Evolutionary conservation across 1,140 invertebrate species (phyloP).

Genomic region (Mizuhopecten yessoensis): DNA sequence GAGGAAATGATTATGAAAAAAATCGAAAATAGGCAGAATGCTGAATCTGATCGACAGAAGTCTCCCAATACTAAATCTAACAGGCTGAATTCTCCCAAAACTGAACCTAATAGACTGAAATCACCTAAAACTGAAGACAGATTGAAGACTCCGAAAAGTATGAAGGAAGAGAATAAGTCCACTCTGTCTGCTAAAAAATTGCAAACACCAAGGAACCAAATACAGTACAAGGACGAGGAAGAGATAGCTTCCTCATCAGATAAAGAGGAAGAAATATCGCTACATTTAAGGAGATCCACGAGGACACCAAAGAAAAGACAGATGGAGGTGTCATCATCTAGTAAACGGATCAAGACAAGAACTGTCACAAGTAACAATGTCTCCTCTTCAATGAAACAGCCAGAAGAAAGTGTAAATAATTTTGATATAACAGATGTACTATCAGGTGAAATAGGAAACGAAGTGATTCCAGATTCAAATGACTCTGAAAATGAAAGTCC

Average conservation of each 20-base stretch:
- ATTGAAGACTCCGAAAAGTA: neutral
- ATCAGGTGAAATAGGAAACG: neutral
- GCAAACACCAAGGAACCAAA: too few relatives aligned
- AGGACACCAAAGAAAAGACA: too few relatives aligned
- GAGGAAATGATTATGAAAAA: neutral
- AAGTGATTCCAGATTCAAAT: slow-evolving; percentile 12
- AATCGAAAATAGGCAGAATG: neutral
- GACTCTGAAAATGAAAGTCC: neutral
- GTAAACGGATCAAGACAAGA: too few relatives aligned
- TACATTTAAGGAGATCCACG: too few relatives aligned
- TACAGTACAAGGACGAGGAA: too few relatives aligned
- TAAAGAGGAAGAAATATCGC: too few relatives aligned
- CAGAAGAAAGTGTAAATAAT: neutral
- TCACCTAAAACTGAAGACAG: neutral
- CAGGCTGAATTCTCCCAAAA: neutral
- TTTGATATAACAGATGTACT: too few relatives aligned
- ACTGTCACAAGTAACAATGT: too few relatives aligned
- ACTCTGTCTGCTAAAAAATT: neutral
- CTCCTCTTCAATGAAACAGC: neutral
- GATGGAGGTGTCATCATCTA: too few relatives aligned
- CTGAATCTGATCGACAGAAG: neutral
- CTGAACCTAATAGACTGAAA: neutral
- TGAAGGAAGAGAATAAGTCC: neutral
- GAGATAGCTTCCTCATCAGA: too few relatives aligned
- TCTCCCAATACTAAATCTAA: neutral